phyloP scores from a whole-genome alignment of 1,140 invertebrate genomes.

The Rhopalosiphum padi region DNA sequence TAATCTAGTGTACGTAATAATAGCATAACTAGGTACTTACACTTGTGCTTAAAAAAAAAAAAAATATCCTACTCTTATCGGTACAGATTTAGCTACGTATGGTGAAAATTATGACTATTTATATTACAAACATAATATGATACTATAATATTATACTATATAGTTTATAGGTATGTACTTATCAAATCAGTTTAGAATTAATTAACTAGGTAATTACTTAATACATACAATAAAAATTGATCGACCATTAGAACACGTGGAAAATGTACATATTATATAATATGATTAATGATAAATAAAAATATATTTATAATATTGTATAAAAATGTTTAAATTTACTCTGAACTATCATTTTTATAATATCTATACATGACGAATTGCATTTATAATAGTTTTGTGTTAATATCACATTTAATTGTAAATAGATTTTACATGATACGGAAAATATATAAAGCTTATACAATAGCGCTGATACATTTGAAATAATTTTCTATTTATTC shows the following conservation, averaged over 20 bases:
- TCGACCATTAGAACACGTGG: not conserved
- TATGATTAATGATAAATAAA: not conserved
- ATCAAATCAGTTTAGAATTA: not conserved
- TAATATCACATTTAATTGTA: not conserved
- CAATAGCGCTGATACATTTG: not conserved
- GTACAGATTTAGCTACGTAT: not conserved
- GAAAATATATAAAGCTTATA: not conserved
- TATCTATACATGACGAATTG: fast-evolving
- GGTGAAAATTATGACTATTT: not conserved
- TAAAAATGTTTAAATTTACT: not conserved
- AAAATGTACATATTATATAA: not conserved
- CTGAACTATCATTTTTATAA: not conserved
- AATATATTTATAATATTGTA: not conserved
- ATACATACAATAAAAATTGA: slow-evolving; percentile 13
- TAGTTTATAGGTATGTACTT: not conserved
- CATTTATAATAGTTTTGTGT: not conserved
- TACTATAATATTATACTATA: not conserved
- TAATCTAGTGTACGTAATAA: slow-evolving; percentile 10
- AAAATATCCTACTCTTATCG: not conserved
- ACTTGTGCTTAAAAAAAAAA: not conserved
- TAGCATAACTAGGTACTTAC: not conserved
- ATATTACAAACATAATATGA: not conserved
- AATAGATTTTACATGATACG: not conserved
- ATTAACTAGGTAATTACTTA: slow-evolving; percentile 4
- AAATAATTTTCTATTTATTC: not conserved